Conservation (phyloP, 1,140 invertebrate species). For the Scaptodrosophila lebanonensis region DNA sequence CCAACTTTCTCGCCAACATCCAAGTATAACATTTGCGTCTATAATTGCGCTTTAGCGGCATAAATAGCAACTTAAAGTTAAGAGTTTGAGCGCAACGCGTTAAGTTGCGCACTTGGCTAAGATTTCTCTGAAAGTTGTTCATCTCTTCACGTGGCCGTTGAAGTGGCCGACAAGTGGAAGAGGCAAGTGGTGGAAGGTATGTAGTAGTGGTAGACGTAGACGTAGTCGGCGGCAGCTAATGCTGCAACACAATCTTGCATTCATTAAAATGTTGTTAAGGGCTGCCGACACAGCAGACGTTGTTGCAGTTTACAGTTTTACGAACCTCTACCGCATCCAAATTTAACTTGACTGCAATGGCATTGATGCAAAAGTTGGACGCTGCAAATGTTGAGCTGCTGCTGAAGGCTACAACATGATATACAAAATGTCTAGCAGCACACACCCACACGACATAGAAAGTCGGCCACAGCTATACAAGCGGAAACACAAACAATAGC, state of each 20-base stretch:
- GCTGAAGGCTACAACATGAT: too few species aligned
- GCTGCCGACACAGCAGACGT: background rate
- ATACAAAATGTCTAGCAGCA: too few species aligned
- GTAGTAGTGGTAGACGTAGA: too few species aligned
- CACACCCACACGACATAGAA: too few species aligned
- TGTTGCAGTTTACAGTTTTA: conserved; percentile 22
- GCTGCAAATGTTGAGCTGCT: conserved; percentile 6
- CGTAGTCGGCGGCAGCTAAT: conserved; percentile 2
- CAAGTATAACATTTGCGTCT: conserved; percentile 43
- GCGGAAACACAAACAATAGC: too few species aligned
- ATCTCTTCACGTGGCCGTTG: too few species aligned
- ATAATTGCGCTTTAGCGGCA: conserved; percentile 55
- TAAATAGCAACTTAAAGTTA: conserved; percentile 35
- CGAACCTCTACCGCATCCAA: too few species aligned
- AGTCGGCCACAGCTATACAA: too few species aligned
- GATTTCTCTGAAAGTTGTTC: too few species aligned
- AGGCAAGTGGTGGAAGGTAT: too few species aligned
- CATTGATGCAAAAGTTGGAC: conserved; percentile 6
- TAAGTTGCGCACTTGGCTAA: too few species aligned
- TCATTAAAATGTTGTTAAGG: conserved; percentile 38
- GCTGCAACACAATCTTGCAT: conserved; percentile 46
- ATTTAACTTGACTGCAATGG: conserved; percentile 3
- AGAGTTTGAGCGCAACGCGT: background rate
- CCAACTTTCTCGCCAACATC: background rate
- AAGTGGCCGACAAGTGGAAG: too few species aligned